Base-by-base conservation (phyloP, 2,113 vertebrate species). In the Equus przewalskii region DNA sequence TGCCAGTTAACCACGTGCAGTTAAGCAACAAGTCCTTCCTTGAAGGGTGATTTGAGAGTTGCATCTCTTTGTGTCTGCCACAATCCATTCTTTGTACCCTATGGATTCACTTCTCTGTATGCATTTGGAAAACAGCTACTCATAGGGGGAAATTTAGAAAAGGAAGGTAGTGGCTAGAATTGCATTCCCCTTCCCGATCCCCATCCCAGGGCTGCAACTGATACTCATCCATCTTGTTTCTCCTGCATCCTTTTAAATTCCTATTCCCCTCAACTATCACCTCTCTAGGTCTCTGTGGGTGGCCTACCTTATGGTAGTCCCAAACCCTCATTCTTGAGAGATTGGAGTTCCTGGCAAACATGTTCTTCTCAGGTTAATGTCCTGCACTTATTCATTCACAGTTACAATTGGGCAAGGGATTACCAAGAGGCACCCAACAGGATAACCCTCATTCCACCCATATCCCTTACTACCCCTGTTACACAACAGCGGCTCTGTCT, bases 141-240 rank as follows among this genome's bases (percentile, higher is more conserved):
- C 4, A 33, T 24, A 18, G 28, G 56, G 11, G 19, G 22, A 28
- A 90, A 72, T 81, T 65, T 64, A 33, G 7, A 54, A 30, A 84
- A 62, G 46, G 6, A 64, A 65, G 16, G 8, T 44, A 44, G 26
- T 69, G 33, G 3, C 33, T 93, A 44, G 28, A 69, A 90, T 86
- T 30, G 1, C 26, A 26, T 41, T 3, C n/a, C 6, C 56, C 13
- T 41, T 54, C 0, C 46, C 16, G 1, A 5, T 58, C 21, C 9
- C 30, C 18, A 49, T 18, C 6, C 33, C 62, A 72, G 8, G n/a
- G 21, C 44, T 70, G 36, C 15, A 76, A 28, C 24, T 51, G 21
- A 7, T 19, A 30, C 4, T 80, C 15, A n/a, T 46, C 46, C 56
- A 65, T 49, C 56, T 85, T 54, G 56, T 89, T 51, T 24, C 41